A percentile compares a stretch with the other conserved stretches of the same genome.
phyloP scores from a whole-genome alignment of 2,113 vertebrate genomes.

The Pardalotus punctatus region DNA sequence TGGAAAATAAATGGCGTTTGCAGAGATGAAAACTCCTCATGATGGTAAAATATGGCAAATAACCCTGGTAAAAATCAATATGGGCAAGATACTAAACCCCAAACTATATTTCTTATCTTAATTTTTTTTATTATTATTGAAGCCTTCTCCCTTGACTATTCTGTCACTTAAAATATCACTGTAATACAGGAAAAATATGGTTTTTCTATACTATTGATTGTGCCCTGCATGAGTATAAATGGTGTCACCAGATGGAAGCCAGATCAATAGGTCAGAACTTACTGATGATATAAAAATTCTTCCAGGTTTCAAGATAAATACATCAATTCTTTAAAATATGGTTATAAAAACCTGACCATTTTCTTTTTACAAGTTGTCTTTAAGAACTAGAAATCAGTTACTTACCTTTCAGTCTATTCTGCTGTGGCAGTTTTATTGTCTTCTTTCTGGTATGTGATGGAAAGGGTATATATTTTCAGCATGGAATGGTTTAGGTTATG shows the following conservation, averaged over 20 bases:
- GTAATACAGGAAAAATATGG: not conserved
- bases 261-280: constrained; percentile 56
- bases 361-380: constrained; percentile 39
- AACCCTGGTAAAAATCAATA: constrained; percentile 35
- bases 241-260: constrained; percentile 10
- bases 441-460: not conserved
- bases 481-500: not conserved
- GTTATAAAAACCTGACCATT: constrained; percentile 13
- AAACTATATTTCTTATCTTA: constrained; percentile 15
- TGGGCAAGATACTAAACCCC: constrained; percentile 14
- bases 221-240: constrained; percentile 37
- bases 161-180: constrained; percentile 14
- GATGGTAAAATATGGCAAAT: constrained; percentile 32
- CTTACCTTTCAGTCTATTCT: constrained; percentile 43
- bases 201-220: constrained; percentile 48
- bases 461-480: constrained; percentile 52
- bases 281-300: constrained; percentile 49
- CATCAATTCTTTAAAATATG: constrained; percentile 17
- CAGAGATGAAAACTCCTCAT: not conserved
- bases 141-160: not conserved
- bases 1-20: not conserved
- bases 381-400: constrained; percentile 43
- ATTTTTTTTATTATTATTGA: not conserved
- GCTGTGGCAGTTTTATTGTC: constrained; percentile 51
- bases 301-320: constrained; percentile 46